Evolutionary conservation across 2,888 invertebrate species (phyloP), one percentile per base, ranked within the genome.

Genomic region (Agrochola circellaris): DNA sequence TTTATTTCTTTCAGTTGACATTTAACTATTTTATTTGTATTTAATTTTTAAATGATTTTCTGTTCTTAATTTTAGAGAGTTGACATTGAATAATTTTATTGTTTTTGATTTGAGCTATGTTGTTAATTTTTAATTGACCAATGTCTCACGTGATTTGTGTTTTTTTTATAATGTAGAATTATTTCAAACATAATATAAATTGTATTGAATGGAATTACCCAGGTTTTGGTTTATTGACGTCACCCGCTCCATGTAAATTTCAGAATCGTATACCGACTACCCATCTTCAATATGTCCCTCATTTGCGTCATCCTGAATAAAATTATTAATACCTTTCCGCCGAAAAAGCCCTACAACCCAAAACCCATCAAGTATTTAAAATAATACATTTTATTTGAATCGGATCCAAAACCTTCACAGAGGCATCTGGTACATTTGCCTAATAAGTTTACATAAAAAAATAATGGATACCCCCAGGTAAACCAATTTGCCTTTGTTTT

Each of bases 321-420:
- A 66, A 62, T 66, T 61, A 60, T 38, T 17, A 34, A 54, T 30
- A 48, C 56, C 58, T 68, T 77, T 82, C 15, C 60, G 34, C 26
- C 62, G 23, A 1, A 54, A 71, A 69, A 38, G 34, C 48, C 23
- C 48, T 15, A 1, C 15, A 67, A 54, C 38, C 48, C 67, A 7
- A 66, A 75, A 60, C 67, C 65, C 75, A 79, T 82, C 34, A 79
- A 73, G 73, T 56, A 83, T 76, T 79, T 76, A 69, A 81, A 82
- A 78, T 86, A 86, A 84, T 78, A 77, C 26, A 58, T 72, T 87
- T 85, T 79, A 76, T 73, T 78, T 42, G n/a, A 83, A 81, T 38
- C 62, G 17, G 6, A 61, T 15, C 5, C 66, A 67, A 75, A 74
- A 54, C 42, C 45, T 54, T 79, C n/a, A 17, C 48, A 61, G 11